phyloP scores from a whole-genome alignment of 2,888 invertebrate species.

The Raillietiella orientalis region DNA sequence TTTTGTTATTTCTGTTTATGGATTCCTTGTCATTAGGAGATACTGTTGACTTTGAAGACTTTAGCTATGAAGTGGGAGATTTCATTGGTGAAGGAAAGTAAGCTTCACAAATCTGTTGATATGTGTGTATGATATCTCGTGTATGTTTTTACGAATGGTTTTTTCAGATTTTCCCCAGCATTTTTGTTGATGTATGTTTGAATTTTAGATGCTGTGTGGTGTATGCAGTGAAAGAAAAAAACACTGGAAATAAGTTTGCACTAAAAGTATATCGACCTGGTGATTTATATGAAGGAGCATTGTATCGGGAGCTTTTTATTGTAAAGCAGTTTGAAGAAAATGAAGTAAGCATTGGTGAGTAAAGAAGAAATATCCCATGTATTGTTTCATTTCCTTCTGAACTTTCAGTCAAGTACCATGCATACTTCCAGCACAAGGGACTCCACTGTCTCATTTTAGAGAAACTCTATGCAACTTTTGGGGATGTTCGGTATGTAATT shows the following conservation, averaged over 20 bases:
- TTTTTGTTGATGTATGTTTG: no score
- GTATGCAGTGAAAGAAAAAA: constrained; percentile 1
- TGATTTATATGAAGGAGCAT: constrained; percentile 3
- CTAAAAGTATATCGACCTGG: constrained; percentile 3
- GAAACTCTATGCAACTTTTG: constrained; percentile 3
- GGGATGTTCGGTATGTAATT: constrained; percentile 3
- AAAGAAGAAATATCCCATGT: no score
- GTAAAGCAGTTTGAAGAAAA: constrained; percentile 2
- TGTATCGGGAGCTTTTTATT: constrained; percentile 4
- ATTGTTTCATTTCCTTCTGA: no score
- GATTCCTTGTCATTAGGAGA: no score
- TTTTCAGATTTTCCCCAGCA: no score
- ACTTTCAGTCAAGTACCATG: constrained; percentile 2
- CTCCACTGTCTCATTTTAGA: constrained; percentile 4
- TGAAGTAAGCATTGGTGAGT: constrained; percentile 2
- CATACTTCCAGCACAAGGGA: constrained; percentile 3
- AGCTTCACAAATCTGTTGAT: no score
- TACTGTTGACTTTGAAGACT: no score
- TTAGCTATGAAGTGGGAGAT: no score
- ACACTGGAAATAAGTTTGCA: constrained; percentile 2
- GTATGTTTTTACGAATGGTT: no score
- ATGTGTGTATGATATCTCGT: no score
- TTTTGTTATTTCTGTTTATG: no score
- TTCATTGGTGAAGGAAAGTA: no score
- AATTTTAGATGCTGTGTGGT: constrained; percentile 4